A percentile compares a stretch with the other conserved stretches of the same genome.
Conservation (phyloP, 2,888 invertebrate species). For the Prosapia bicincta region DNA sequence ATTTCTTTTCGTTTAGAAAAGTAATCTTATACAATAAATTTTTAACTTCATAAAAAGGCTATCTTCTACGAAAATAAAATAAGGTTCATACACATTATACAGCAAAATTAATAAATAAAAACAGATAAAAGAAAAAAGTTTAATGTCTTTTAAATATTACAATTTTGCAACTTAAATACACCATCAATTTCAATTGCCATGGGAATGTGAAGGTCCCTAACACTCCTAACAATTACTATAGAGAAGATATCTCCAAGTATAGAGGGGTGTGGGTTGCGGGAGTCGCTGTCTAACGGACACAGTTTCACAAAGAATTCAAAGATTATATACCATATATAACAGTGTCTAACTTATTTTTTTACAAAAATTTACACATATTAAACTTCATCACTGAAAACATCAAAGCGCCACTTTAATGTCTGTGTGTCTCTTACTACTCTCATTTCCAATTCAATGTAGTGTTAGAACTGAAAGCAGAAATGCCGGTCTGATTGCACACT, state of each 20-base stretch:
- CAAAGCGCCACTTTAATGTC: slow-evolving; percentile 29
- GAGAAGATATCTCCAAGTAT: slow-evolving; percentile 4
- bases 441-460: slow-evolving; percentile 39
- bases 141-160: slow-evolving; percentile 37
- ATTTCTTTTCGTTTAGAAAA: neutral
- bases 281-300: slow-evolving; percentile 23
- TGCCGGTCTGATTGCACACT: slow-evolving; percentile 38
- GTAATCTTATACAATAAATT: neutral
- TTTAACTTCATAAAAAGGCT: slow-evolving; percentile 5
- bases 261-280: slow-evolving; percentile 6
- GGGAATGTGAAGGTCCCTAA: slow-evolving; percentile 28
- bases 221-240: slow-evolving; percentile 23
- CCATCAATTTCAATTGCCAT: slow-evolving; percentile 27
- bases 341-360: slow-evolving; percentile 18
- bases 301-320: slow-evolving; percentile 22
- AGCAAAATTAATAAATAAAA: slow-evolving; percentile 29
- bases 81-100: too few relatives aligned
- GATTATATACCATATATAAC: slow-evolving; percentile 27
- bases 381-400: slow-evolving; percentile 36
- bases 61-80: slow-evolving; percentile 25
- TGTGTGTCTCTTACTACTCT: slow-evolving; percentile 37
- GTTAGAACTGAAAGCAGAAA: slow-evolving; percentile 43
- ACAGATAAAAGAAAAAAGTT: slow-evolving; percentile 31
- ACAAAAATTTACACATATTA: slow-evolving; percentile 32
- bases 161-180: slow-evolving; percentile 28